Base-by-base conservation (phyloP, 2,888 invertebrate species). In the Plagodis pulveraria region DNA sequence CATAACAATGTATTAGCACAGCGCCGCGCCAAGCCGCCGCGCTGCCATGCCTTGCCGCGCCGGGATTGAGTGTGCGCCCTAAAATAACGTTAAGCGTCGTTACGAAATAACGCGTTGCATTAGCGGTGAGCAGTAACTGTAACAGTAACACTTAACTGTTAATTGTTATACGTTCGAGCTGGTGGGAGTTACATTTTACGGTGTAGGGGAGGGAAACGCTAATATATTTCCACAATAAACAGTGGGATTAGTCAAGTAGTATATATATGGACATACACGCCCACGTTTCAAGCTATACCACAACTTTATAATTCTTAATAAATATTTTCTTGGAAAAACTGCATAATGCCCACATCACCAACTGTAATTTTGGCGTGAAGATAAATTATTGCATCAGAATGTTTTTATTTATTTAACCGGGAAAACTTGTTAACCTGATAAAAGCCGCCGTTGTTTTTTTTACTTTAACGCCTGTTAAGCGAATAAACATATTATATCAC, bases 101-200 rank as follows among this genome's bases (percentile, higher is more conserved):
- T 65, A 66, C 66, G 52, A 50, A 51, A 60, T 86, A 82, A 82
- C 78, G 74, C 68, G 81, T 73, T 82, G 80, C 85, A 86, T 89
- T 87, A 86, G 84, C 80, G 79, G 79, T 69, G 69, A 74, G 77
- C 83, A 76, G 77, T 86, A 83, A 86, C 82, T 73, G 80, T 84
- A 80, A 85, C 60, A 52, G 44, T 56, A 60, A 60, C 81, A 83
- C 84, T 85, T 84, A 86, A 76, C 79, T 66, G 76, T 81, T 89
- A 88, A 90, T 83, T 86, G 88, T 87, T 89, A 89, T 86, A 82
- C 78, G 77, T 73, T 69, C 73, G 58, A 42, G 52, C 57, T 58
- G 59, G 62, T 58, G 62, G 62, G 62, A 54, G 68, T 60, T 62
- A 57, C 55, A 64, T 65, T 69, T 69, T 66, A 69, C 61, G 54